phyloP scores from a whole-genome alignment of 2,888 invertebrate species.

The Ceramica pisi region DNA sequence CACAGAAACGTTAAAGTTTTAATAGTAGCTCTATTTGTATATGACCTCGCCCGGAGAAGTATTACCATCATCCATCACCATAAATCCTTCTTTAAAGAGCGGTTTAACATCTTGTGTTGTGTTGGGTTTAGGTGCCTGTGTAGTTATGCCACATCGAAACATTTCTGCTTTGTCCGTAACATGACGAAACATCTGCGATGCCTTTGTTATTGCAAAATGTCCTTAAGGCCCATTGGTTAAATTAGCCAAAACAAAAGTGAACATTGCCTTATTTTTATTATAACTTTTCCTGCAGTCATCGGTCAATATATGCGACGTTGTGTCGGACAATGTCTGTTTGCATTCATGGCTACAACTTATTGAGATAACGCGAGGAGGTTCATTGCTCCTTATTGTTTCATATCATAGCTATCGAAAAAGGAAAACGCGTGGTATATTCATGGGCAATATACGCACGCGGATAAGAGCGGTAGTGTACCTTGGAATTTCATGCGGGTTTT shows the following conservation, averaged over 20 bases:
- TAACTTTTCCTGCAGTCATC: background rate
- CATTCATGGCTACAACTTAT: slow-evolving; percentile 24
- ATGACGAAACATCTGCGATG: background rate
- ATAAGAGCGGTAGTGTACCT: slow-evolving; percentile 7
- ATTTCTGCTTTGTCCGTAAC: background rate
- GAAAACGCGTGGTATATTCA: slow-evolving; percentile 25
- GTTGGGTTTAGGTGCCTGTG: background rate
- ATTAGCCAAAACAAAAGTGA: background rate
- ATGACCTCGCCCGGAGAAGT: background rate
- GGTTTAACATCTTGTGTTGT: background rate
- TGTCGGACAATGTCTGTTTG: slow-evolving; percentile 37
- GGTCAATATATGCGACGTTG: slow-evolving; percentile 11
- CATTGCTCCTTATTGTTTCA: slow-evolving; percentile 48
- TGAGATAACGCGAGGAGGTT: slow-evolving; percentile 48
- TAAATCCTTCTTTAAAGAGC: background rate
- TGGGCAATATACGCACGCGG: slow-evolving; percentile 19
- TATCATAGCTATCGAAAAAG: slow-evolving; percentile 46
- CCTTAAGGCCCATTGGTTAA: background rate
- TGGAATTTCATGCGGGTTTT: slow-evolving; percentile 15
- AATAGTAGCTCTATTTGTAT: background rate
- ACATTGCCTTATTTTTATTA: slow-evolving; percentile 2
- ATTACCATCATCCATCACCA: too few relatives aligned
- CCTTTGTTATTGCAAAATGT: background rate
- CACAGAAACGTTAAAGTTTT: too few relatives aligned
- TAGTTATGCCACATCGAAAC: background rate